Conservation (phyloP, 2,888 invertebrate genomes). For the Athalia circularis region DNA sequence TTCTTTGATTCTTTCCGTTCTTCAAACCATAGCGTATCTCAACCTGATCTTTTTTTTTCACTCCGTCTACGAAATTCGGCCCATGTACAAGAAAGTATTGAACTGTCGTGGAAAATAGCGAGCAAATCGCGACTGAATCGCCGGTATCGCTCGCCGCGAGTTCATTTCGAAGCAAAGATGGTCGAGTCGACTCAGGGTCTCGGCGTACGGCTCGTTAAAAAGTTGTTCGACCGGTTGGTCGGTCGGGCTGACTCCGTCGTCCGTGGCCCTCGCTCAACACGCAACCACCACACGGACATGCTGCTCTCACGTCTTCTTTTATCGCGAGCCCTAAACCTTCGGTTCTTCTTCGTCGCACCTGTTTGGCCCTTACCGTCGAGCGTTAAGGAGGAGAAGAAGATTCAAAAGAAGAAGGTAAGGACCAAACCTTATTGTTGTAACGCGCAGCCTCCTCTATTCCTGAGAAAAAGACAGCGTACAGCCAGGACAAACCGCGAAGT, state of each 20-base stretch:
- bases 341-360: constrained; percentile 45
- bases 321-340: constrained; percentile 27
- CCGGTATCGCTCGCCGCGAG: constrained; percentile 68
- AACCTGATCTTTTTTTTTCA: background rate
- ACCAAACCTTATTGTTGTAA: constrained; percentile 37
- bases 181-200: constrained; percentile 65
- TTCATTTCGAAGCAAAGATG: constrained; percentile 71
- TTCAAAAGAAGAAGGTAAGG: constrained; percentile 23
- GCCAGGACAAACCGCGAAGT: constrained; percentile 9
- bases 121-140: constrained; percentile 44
- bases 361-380: constrained; percentile 35
- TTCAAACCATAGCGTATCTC: background rate
- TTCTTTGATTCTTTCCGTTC: too few species aligned
- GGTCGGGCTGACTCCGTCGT: constrained; percentile 70
- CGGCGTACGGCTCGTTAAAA: constrained; percentile 72
- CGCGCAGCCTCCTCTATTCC: constrained; percentile 31
- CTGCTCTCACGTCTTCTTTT: constrained; percentile 16
- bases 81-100: constrained; percentile 10
- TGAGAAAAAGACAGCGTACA: constrained; percentile 32
- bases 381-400: constrained; percentile 27
- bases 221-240: constrained; percentile 74
- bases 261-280: constrained; percentile 66
- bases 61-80: background rate
- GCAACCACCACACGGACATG: constrained; percentile 54
- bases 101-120: constrained; percentile 38